Evolutionary conservation across 2,888 invertebrate species (phyloP).

Genomic region (Octonoba sinensis): DNA sequence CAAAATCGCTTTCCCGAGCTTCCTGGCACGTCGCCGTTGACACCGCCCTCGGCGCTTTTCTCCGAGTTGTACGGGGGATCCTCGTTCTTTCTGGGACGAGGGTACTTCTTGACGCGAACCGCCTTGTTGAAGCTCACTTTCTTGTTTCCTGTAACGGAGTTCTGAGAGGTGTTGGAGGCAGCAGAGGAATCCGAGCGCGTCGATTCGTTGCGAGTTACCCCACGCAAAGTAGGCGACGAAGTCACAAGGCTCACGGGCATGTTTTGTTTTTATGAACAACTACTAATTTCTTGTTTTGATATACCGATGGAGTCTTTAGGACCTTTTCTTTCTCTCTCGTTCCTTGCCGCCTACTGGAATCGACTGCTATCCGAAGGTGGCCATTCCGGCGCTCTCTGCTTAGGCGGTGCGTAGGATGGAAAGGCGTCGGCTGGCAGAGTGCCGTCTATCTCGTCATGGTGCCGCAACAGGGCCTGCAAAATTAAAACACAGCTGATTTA

Average conservation of each 20-base stretch:
- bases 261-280: background rate
- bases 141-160: conserved; percentile 50
- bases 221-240: conserved; percentile 45
- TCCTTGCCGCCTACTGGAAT: conserved; percentile 16
- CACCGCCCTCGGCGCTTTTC: background rate
- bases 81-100: conserved; percentile 53
- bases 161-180: conserved; percentile 49
- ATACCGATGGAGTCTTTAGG: background rate
- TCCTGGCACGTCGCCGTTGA: conserved; percentile 11
- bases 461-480: conserved; percentile 12
- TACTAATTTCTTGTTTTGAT: background rate
- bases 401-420: conserved; percentile 34
- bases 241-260: conserved; percentile 54
- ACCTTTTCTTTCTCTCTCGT: conserved; percentile 5
- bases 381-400: conserved; percentile 42
- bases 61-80: background rate
- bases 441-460: conserved; percentile 24
- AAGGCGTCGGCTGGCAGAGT: conserved; percentile 43
- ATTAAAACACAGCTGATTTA: too few species aligned
- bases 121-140: conserved; percentile 66
- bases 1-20: conserved; percentile 61
- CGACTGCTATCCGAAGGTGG: conserved; percentile 19
- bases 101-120: conserved; percentile 65
- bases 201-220: conserved; percentile 61
- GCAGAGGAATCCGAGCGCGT: conserved; percentile 63